Conservation (phyloP, 1,140 invertebrate genomes). For the Wiebesia pumilae region DNA sequence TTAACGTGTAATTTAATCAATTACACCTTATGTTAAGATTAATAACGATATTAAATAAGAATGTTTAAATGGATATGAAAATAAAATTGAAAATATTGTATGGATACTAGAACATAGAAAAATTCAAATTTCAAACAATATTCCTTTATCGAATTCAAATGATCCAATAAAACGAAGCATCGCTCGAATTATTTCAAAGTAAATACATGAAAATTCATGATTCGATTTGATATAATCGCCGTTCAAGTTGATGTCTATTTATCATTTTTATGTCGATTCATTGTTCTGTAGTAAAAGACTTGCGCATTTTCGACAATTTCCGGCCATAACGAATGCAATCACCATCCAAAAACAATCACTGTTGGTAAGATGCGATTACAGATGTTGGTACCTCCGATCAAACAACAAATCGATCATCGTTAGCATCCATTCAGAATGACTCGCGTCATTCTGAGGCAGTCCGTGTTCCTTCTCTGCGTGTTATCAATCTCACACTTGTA, state of each 20-base stretch:
- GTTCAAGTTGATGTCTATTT: neutral
- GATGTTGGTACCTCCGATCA: no score
- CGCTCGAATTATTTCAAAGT: no score
- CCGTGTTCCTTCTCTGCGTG: neutral
- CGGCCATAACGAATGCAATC: neutral
- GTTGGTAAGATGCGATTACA: no score
- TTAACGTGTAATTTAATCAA: neutral
- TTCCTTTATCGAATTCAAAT: no score
- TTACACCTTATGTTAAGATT: neutral
- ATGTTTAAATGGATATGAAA: neutral
- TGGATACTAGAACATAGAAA: neutral
- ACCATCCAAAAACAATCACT: no score
- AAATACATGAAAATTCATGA: no score
- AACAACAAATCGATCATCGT: no score
- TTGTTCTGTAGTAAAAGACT: slow-evolving; percentile 24
- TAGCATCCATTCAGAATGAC: neutral
- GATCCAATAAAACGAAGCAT: no score
- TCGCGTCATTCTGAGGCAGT: neutral
- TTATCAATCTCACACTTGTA: neutral
- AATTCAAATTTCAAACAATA: neutral
- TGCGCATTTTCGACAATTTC: slow-evolving; percentile 4
- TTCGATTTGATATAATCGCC: no score
- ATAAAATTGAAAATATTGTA: no score
- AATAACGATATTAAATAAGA: neutral
- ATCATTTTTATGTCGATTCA: slow-evolving; percentile 1